Evolutionary conservation across 2,797 vertebrate genomes (phyloP).

Genomic region (Ptychadena robeensis): DNA sequence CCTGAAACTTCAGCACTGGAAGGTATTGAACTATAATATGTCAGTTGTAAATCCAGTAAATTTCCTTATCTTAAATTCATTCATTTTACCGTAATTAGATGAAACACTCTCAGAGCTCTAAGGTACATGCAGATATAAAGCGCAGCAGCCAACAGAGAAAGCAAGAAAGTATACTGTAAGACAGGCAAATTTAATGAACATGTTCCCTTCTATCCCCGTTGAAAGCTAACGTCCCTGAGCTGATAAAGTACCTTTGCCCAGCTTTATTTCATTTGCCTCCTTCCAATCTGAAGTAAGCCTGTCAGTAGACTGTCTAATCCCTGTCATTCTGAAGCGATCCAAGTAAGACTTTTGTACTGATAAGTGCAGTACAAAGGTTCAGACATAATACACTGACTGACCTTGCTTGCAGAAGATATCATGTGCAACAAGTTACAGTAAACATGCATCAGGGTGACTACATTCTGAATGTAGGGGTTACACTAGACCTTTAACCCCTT

Average conservation of each 20-base stretch:
- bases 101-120: neutral
- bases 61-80: neutral
- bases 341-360: slow-evolving; percentile 15
- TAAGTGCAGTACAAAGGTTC: neutral
- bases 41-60: neutral
- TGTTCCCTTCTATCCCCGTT: slow-evolving; percentile 8
- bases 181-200: slow-evolving; percentile 28
- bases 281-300: slow-evolving; percentile 5
- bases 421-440: too few species aligned
- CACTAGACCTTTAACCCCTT: too few species aligned
- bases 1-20: too few species aligned
- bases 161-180: neutral
- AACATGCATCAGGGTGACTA: too few species aligned
- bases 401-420: neutral
- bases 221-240: neutral
- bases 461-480: too few species aligned
- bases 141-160: neutral
- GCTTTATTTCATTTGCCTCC: slow-evolving; percentile 10
- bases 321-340: slow-evolving; percentile 6
- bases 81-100: neutral
- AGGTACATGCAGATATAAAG: neutral
- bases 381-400: neutral
- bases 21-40: too few species aligned
- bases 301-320: neutral
- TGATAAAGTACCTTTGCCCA: neutral